These are phyloP conservation scores for Cherax quadricarinatus DNA, from an alignment of 1,140 invertebrate species.

Conservation along the genomic window DNA sequence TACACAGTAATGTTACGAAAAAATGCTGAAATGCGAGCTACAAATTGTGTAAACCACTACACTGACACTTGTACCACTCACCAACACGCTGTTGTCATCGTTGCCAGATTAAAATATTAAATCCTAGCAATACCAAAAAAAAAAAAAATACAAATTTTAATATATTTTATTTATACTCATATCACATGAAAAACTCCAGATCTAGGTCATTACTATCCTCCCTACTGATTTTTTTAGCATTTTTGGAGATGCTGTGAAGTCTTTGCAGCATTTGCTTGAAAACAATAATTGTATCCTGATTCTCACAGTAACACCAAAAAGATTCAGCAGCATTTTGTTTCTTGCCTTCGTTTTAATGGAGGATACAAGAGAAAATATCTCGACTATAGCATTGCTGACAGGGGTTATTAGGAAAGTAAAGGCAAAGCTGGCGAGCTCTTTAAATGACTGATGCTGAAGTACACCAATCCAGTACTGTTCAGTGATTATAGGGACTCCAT, in stretches of 20 bases:
- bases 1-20: no score
- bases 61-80: no score
- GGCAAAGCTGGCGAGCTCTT: background rate
- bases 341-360: background rate
- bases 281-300: background rate
- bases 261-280: background rate
- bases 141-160: background rate
- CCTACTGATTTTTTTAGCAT: background rate
- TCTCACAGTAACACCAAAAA: background rate
- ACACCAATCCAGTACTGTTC: background rate
- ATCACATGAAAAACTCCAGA: background rate
- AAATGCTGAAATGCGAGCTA: no score
- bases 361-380: slow-evolving; percentile 1
- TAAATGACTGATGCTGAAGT: background rate
- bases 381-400: background rate
- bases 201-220: background rate
- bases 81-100: background rate
- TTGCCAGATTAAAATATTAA: background rate
- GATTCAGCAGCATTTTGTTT: background rate
- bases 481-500: background rate
- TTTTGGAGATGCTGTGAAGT: background rate
- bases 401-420: background rate
- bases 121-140: background rate
- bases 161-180: background rate
- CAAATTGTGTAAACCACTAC: no score